Conservation (phyloP, 2,797 vertebrate genomes). For the Botia kubotai region DNA sequence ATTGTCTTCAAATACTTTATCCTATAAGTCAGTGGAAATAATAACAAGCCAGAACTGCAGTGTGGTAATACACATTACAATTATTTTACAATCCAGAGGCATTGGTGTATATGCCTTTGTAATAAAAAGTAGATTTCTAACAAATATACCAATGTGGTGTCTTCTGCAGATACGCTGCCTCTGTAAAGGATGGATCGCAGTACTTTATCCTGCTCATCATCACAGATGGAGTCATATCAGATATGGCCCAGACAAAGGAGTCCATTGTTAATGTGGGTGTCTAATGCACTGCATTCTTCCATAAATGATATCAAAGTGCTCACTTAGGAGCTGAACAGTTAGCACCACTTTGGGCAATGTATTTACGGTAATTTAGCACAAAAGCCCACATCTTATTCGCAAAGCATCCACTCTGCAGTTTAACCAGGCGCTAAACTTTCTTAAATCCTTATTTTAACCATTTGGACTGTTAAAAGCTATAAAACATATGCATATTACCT, state of each 20-base stretch:
- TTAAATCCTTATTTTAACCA: no score
- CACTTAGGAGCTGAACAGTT: not conserved
- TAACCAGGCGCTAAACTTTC: no score
- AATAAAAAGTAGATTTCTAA: conserved; percentile 18
- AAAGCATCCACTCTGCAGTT: not conserved
- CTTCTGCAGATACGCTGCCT: conserved; percentile 87
- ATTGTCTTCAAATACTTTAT: not conserved
- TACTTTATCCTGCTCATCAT: conserved; percentile 98
- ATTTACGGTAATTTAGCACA: not conserved
- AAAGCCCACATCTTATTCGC: not conserved
- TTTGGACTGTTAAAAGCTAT: no score
- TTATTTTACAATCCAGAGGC: not conserved
- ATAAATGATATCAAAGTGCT: not conserved
- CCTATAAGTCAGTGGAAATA: not conserved
- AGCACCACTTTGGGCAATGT: no score
- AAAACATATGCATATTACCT: not conserved
- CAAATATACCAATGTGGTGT: conserved; percentile 9
- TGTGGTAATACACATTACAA: not conserved
- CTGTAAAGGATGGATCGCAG: conserved; percentile 95
- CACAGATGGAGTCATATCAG: conserved; percentile 97
- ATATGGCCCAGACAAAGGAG: conserved; percentile 98
- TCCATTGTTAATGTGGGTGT: conserved; percentile 93
- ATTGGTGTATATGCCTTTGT: not conserved
- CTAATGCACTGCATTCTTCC: not conserved
- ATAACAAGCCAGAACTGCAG: not conserved